phyloP scores from a whole-genome alignment of 1,140 invertebrate genomes.

The Oncopeltus fasciatus region DNA sequence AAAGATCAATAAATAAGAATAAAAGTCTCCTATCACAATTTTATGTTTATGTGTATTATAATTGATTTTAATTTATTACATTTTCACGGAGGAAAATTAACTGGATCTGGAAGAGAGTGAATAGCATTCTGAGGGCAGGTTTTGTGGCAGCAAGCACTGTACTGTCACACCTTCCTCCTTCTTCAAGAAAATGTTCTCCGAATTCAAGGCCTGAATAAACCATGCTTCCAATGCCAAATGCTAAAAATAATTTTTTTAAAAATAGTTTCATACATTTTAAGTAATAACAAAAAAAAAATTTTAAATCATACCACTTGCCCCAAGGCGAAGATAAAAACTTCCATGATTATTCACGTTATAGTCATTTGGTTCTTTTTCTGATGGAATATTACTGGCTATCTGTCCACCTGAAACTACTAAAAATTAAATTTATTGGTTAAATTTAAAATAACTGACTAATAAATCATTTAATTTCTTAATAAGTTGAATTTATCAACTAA shows the following conservation, averaged over 20 bases:
- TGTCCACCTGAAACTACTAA: too few species aligned
- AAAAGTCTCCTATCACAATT: too few species aligned
- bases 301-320: slow-evolving; percentile 36
- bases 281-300: neutral
- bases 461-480: too few species aligned
- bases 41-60: too few species aligned
- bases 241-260: slow-evolving; percentile 24
- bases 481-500: too few species aligned
- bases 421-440: too few species aligned
- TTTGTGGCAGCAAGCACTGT: slow-evolving; percentile 39
- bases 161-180: slow-evolving; percentile 38
- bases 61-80: too few species aligned
- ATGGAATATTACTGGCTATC: neutral
- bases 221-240: slow-evolving; percentile 50
- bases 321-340: slow-evolving; percentile 67
- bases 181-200: slow-evolving; percentile 41
- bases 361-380: neutral
- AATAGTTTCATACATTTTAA: too few species aligned
- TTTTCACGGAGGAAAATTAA: slow-evolving; percentile 59
- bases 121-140: slow-evolving; percentile 40
- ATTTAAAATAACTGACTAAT: too few species aligned
- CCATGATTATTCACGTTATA: slow-evolving; percentile 30
- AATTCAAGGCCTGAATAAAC: slow-evolving; percentile 53
- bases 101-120: slow-evolving; percentile 47
- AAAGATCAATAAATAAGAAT: too few species aligned